Conservation (phyloP, 2,888 invertebrate species). For the Chloroclystis v-ata region DNA sequence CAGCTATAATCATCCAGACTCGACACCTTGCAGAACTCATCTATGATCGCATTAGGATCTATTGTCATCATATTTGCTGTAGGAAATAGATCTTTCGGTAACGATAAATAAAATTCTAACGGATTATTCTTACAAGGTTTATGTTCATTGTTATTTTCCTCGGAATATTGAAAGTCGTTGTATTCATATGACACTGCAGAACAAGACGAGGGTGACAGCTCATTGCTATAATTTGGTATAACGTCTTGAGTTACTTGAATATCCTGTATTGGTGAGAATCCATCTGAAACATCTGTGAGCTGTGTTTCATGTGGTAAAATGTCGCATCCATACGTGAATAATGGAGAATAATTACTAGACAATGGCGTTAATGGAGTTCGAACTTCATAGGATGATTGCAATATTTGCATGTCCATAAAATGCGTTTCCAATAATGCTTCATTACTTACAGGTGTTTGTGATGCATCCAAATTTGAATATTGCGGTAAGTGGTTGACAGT, state of each 20-base stretch:
- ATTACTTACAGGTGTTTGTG: neutral
- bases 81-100: constrained; percentile 55
- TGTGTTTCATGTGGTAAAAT: constrained; percentile 1
- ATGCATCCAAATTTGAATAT: neutral
- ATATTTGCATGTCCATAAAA: neutral
- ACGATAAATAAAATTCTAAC: constrained; percentile 41
- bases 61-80: constrained; percentile 42
- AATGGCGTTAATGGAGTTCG: neutral
- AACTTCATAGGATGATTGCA: constrained; percentile 4
- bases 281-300: constrained; percentile 3
- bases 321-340: constrained; percentile 7
- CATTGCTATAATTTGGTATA: constrained; percentile 7
- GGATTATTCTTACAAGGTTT: constrained; percentile 24
- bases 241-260: constrained; percentile 9
- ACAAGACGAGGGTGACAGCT: constrained; percentile 13
- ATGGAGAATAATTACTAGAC: constrained; percentile 1
- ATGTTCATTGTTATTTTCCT: constrained; percentile 6
- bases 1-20: constrained; percentile 43
- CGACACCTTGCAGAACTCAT: constrained; percentile 50
- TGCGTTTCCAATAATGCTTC: constrained; percentile 2
- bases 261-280: constrained; percentile 7
- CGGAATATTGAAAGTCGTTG: constrained; percentile 10
- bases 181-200: constrained; percentile 10
- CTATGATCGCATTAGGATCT: constrained; percentile 57
- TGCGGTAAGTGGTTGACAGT: constrained; percentile 4